Base-by-base conservation (phyloP, 2,888 invertebrate species). In the Electrophaes corylata region DNA sequence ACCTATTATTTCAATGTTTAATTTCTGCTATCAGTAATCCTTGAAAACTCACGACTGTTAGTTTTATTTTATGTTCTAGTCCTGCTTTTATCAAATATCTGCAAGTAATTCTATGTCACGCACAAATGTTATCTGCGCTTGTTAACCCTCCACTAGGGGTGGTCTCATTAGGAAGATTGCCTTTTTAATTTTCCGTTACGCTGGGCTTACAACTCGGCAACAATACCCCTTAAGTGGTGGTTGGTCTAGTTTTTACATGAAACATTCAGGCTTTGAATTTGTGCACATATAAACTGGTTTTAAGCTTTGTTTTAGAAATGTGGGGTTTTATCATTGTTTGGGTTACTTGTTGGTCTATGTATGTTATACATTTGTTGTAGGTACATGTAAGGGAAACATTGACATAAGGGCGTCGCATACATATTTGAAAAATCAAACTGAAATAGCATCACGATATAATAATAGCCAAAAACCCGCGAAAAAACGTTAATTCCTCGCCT, bases 121-220 rank as follows among this genome's bases (percentile, higher is more conserved):
- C 53, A 49, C 49, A 47, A 31, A 63, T 65, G 54, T 66, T 64
- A 70, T 68, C 67, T 66, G 60, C 64, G 57, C 61, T 65, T 69
- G 72, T 69, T 72, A 78, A 76, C 78, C 78, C 78, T 73, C 69
- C 70, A 70, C 69, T 69, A 70, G 72, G 71, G 73, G 76, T 67
- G 73, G 76, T 71, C 76, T 84, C 83, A 87, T 87, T 87, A 87
- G 74, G 79, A 78, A 83, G 84, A 87, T 88, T 80, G 81, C 82
- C 82, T 81, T 86, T 87, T 87, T 87, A 88, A 88, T 86, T 87
- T 86, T 83, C 85, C 79, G 80, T 81, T 72, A 81, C 78, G 73
- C 69, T 74, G 79, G 70, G 67, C 72, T 73, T 64, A 66, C 68
- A 68, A 29, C 64, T 58, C 66, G 63, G 59, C 60, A 71, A 76